Evolutionary conservation across 2,797 vertebrate species (phyloP), one percentile per base, ranked within the genome.

Genomic region (Chaenodraco wilsoni): DNA sequence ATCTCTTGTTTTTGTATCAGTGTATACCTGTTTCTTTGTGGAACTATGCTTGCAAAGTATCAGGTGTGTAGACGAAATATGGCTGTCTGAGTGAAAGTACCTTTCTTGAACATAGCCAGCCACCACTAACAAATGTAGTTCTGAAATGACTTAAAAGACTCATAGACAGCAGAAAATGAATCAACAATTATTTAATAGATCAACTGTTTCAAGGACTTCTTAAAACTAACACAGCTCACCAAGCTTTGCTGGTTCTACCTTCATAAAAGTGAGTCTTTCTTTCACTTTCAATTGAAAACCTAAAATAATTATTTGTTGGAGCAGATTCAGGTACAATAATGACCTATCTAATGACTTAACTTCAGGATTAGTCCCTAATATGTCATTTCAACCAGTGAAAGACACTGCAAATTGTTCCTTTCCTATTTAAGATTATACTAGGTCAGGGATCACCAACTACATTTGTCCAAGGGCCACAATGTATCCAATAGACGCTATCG

Each of bases 101-200:
- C 45, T 71, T 64, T 79, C 45, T 27, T 27, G 27, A 27, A 27
- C 27, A 27, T 27, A 27, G 27, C 19, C 51, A 49, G 16, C 58
- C 11, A 7, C n/a, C 27, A 2, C 27, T 13, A n/a, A 17, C 4
- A 40, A 40, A 46, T 40, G 23, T 31, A 13, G 17, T 3, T 56
- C 44, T 49, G 51, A 16, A 37, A 46, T 15, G 13, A 44, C 37
- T 58, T 27, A 5, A 45, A 14, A 1, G n/a, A 17, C 5, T 3
- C 8, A 41, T 51, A 1, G 1, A 27, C 50, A 4, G 40, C 2
- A 21, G 16, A 12, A 63, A 5, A 27, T 27, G 27, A 27, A 27
- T 27, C 27, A 27, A 27, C 4, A 27, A 27, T 5, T 27, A 27
- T 27, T 27, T 27, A 27, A 27, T 27, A 27, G 27, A 27, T 27